A percentile compares a stretch with the other conserved stretches of the same genome.
Evolutionary conservation across 35 echinoderm and acorn worm species (phyloP).

Genomic region (Strongylocentrotus purpuratus): DNA sequence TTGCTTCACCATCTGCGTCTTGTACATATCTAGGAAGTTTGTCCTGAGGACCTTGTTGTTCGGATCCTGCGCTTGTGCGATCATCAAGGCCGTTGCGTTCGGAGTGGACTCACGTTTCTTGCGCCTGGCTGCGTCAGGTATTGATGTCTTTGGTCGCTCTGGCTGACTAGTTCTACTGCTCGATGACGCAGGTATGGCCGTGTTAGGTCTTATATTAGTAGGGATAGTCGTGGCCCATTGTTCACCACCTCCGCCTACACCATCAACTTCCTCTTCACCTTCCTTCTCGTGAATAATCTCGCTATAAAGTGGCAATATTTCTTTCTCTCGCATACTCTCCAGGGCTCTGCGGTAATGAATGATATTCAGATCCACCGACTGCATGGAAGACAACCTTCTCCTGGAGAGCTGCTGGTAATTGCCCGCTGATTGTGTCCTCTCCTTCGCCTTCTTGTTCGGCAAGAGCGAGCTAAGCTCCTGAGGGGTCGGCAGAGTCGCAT

Average conservation of each 20-base stretch:
- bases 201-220: background rate
- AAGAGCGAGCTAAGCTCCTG: constrained; percentile 69
- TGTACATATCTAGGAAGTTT: constrained; percentile 75
- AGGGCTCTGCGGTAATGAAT: constrained; percentile 59
- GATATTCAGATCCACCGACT: constrained; percentile 65
- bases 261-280: background rate
- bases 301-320: background rate
- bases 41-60: constrained; percentile 78
- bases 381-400: constrained; percentile 69
- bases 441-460: constrained; percentile 69
- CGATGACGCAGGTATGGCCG: background rate
- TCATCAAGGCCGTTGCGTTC: constrained; percentile 42
- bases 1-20: constrained; percentile 67
- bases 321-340: background rate
- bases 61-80: constrained; percentile 18
- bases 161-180: background rate
- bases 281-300: constrained; percentile 7
- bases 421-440: constrained; percentile 6
- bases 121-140: constrained; percentile 6
- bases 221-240: background rate
- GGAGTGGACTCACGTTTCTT: constrained; percentile 48
- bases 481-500: constrained; percentile 70
- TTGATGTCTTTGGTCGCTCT: constrained; percentile 18
- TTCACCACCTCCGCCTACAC: background rate
- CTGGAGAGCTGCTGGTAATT: constrained; percentile 64